Evolutionary conservation across 2,888 invertebrate genomes (phyloP).

Genomic region (Agrilus mali): DNA sequence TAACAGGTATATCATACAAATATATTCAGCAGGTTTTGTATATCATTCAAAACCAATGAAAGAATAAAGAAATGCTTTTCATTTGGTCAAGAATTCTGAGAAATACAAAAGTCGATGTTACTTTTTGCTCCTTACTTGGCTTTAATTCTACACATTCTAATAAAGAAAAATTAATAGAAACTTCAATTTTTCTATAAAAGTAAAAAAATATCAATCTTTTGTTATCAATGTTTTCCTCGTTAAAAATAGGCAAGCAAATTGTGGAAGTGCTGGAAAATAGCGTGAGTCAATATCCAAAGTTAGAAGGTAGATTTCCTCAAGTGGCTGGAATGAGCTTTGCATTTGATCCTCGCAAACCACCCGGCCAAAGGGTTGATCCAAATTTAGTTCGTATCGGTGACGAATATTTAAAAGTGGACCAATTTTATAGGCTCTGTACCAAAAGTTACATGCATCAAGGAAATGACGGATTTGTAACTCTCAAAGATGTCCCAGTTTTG

Average conservation of each 20-base stretch:
- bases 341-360: slow-evolving; percentile 56
- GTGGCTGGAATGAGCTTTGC: slow-evolving; percentile 68
- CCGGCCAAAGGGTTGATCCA: slow-evolving; percentile 58
- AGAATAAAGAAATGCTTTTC: too few relatives aligned
- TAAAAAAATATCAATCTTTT: neutral
- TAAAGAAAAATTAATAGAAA: too few relatives aligned
- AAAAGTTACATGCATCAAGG: slow-evolving; percentile 72
- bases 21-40: too few relatives aligned
- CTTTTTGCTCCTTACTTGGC: too few relatives aligned
- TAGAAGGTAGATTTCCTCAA: slow-evolving; percentile 84
- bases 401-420: slow-evolving; percentile 59
- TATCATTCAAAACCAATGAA: too few relatives aligned
- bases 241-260: slow-evolving; percentile 45
- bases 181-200: too few relatives aligned
- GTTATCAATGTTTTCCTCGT: neutral
- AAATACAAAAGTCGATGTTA: too few relatives aligned
- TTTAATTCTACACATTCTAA: too few relatives aligned
- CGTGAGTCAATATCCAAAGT: slow-evolving; percentile 72
- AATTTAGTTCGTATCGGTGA: slow-evolving; percentile 72
- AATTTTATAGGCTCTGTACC: slow-evolving; percentile 64
- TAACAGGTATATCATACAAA: slow-evolving; percentile 40
- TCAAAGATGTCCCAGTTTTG: slow-evolving; percentile 59
- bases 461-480: slow-evolving; percentile 75
- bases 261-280: slow-evolving; percentile 70
- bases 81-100: too few relatives aligned